These are phyloP conservation scores for Clitarchus hookeri DNA, from an alignment of 2,888 invertebrate species.

Conservation along the genomic window DNA sequence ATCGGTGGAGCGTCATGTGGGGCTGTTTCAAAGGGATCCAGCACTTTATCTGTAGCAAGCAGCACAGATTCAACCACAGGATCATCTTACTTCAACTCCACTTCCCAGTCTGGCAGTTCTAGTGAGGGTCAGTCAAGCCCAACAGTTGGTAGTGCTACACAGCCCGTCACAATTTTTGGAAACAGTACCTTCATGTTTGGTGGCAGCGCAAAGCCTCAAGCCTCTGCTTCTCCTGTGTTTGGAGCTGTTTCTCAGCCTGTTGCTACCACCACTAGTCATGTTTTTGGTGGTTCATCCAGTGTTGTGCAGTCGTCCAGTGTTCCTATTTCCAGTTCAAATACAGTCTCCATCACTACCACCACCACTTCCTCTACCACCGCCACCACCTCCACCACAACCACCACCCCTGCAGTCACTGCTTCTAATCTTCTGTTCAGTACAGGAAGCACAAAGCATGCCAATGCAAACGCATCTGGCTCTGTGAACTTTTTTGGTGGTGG, in stretches of 20 bases:
- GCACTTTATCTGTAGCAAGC: too few species aligned
- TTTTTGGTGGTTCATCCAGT: background rate
- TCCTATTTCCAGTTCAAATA: too few species aligned
- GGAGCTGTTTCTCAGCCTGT: constrained; percentile 11
- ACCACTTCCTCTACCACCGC: background rate
- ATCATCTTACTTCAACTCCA: too few species aligned
- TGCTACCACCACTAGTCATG: constrained; percentile 5
- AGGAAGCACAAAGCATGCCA: too few species aligned
- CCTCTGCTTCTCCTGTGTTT: constrained; percentile 28
- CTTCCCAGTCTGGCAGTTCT: too few species aligned
- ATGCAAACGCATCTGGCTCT: background rate
- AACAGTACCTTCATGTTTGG: background rate
- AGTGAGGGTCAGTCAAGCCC: background rate
- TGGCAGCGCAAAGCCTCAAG: constrained; percentile 26
- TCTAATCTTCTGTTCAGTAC: too few species aligned
- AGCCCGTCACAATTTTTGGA: background rate
- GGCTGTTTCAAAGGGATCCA: background rate
- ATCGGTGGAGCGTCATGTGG: background rate
- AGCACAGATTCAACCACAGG: too few species aligned
- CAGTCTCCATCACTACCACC: too few species aligned
- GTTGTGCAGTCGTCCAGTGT: too few species aligned
- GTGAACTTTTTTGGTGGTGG: background rate
- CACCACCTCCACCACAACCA: background rate
- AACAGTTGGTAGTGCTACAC: background rate
- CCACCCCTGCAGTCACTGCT: background rate